phyloP scores from a whole-genome alignment of 2,888 invertebrate genomes.

The Vesta saturnalis region DNA sequence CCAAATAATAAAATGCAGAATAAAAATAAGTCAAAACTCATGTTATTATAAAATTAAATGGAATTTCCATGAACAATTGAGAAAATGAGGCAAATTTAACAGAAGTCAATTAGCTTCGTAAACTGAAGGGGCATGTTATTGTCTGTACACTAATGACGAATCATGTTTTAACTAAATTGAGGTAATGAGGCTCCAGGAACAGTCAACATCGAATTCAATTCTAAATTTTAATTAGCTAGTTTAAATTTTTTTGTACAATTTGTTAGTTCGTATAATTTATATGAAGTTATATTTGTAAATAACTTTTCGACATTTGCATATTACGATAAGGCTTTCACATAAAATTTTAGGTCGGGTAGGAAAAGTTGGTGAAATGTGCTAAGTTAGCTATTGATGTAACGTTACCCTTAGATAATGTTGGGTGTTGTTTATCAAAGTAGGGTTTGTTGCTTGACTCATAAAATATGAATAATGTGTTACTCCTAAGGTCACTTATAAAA shows the following conservation, averaged over 20 bases:
- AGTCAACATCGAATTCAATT: conserved; percentile 47
- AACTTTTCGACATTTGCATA: conserved; percentile 24
- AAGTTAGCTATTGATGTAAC: conserved; percentile 46
- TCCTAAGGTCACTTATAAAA: conserved; percentile 28
- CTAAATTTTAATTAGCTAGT: conserved; percentile 39
- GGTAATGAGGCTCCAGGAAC: conserved; percentile 58
- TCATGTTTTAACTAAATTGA: conserved; percentile 61
- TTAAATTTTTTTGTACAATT: conserved; percentile 18
- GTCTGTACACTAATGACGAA: conserved; percentile 58
- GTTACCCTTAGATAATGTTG: conserved; percentile 37
- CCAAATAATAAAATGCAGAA: no score
- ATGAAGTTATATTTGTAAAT: conserved; percentile 15
- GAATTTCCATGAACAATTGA: conserved; percentile 31
- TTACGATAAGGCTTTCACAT: conserved; percentile 26
- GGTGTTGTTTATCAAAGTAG: conserved; percentile 18
- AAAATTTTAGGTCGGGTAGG: conserved; percentile 23
- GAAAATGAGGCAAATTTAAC: conserved; percentile 47
- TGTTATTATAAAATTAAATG: conserved; percentile 25
- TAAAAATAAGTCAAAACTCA: conserved; percentile 7
- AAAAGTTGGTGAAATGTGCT: conserved; percentile 45
- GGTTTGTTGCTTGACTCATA: conserved; percentile 42
- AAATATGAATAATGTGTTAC: conserved; percentile 40
- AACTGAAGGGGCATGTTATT: conserved; percentile 54
- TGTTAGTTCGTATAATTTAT: conserved; percentile 3
- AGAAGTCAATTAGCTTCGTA: conserved; percentile 60